These are phyloP conservation scores for Sigmodon hispidus DNA, from an alignment of 2,113 vertebrate genomes.

Conservation along the genomic window DNA sequence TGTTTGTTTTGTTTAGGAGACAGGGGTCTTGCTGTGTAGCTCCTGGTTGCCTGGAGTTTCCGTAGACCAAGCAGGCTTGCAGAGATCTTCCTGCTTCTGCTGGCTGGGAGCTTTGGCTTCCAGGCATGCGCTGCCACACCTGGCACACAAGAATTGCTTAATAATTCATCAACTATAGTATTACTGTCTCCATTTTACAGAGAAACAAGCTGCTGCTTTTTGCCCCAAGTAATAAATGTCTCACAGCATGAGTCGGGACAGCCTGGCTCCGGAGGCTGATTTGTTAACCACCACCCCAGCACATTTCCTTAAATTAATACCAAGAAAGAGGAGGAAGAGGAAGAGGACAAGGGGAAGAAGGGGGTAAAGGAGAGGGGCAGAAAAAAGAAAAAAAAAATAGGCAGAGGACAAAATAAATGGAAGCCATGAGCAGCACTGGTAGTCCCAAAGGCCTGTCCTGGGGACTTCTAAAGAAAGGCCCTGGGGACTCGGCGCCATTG, in stretches of 20 bases:
- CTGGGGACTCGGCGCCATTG: neutral
- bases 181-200: neutral
- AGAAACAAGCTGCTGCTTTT: slow-evolving; percentile 16
- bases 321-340: neutral
- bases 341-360: neutral
- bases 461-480: neutral
- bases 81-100: neutral
- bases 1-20: neutral
- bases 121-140: neutral
- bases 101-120: neutral
- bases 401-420: neutral
- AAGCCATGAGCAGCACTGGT: neutral
- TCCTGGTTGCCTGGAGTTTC: neutral
- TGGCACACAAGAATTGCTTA: neutral
- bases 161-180: neutral
- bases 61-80: neutral
- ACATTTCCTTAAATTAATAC: neutral
- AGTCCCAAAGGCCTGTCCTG: neutral
- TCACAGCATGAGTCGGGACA: neutral
- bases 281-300: neutral
- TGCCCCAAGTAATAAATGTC: neutral
- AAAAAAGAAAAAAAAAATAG: neutral
- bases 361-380: neutral
- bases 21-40: neutral
- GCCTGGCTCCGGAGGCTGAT: neutral